Conservation (phyloP, 2,113 vertebrate genomes). For the Gasterosteus aculeatus region DNA sequence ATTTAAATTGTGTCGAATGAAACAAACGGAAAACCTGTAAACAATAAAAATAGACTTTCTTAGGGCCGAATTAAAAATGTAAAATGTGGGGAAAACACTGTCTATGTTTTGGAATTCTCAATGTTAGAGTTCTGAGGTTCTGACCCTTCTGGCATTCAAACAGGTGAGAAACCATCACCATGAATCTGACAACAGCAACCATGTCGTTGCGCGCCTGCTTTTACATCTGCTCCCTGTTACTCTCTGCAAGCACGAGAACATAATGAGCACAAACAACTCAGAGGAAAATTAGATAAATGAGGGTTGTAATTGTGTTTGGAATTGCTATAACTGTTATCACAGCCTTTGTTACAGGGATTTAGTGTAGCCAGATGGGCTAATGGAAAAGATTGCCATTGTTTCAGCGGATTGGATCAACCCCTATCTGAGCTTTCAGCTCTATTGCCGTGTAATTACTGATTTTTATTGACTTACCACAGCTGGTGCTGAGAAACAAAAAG, state of each 20-base stretch:
- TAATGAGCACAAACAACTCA: constrained; percentile 67
- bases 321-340: constrained; percentile 70
- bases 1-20: too few relatives aligned
- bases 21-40: too few relatives aligned
- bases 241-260: constrained; percentile 52
- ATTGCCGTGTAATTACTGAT: constrained; percentile 48
- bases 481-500: constrained; percentile 34
- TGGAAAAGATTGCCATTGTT: constrained; percentile 54
- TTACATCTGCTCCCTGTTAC: constrained; percentile 56
- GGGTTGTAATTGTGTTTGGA: constrained; percentile 69
- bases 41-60: too few relatives aligned
- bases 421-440: constrained; percentile 19
- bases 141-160: constrained; percentile 47
- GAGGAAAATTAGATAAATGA: constrained; percentile 68
- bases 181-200: constrained; percentile 45
- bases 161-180: constrained; percentile 57
- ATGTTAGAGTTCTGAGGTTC: too few relatives aligned
- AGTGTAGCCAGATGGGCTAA: constrained; percentile 63
- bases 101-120: too few relatives aligned
- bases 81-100: too few relatives aligned
- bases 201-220: constrained; percentile 41
- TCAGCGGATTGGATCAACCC: constrained; percentile 45
- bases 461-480: constrained; percentile 50
- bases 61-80: too few relatives aligned
- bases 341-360: constrained; percentile 55